Evolutionary conservation across 1,140 invertebrate genomes (phyloP).

Genomic region (Planococcus citri): DNA sequence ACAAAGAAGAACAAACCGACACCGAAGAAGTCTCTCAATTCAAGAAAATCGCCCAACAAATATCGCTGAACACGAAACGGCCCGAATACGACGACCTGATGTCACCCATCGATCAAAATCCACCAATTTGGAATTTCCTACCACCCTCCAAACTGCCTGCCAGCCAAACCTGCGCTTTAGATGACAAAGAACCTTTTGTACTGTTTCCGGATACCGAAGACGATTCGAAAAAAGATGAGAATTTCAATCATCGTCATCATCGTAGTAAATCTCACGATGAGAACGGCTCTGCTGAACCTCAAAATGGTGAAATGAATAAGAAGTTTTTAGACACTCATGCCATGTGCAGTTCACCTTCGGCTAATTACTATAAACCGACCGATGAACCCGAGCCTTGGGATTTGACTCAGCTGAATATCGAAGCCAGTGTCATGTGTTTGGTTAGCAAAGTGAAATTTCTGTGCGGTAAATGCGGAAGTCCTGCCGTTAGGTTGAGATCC

Average conservation of each 20-base stretch:
- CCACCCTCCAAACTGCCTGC: constrained; percentile 7
- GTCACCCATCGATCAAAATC: constrained; percentile 40
- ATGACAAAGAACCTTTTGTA: constrained; percentile 36
- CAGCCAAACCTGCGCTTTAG: constrained; percentile 26
- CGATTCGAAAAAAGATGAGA: constrained; percentile 26
- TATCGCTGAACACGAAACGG: constrained; percentile 42
- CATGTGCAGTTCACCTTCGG: constrained; percentile 62
- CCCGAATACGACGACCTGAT: constrained; percentile 53
- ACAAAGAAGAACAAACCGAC: constrained; percentile 17
- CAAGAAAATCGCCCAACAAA: constrained; percentile 59
- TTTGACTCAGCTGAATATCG: constrained; percentile 74
- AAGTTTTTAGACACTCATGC: constrained; percentile 55
- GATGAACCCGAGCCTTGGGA: constrained; percentile 81
- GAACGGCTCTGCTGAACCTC: background rate
- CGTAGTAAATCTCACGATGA: background rate
- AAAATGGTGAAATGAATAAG: background rate
- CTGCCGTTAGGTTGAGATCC: constrained; percentile 44
- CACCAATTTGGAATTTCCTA: constrained; percentile 27
- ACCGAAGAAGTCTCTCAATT: constrained; percentile 47
- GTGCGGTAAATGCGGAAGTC: constrained; percentile 55
- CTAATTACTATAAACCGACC: constrained; percentile 66
- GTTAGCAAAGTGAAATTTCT: constrained; percentile 66
- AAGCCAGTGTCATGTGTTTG: constrained; percentile 76
- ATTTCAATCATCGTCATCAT: constrained; percentile 23
- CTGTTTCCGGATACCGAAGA: constrained; percentile 36